A percentile compares a stretch with the other conserved stretches of the same genome.
phyloP scores from a whole-genome alignment of 1,140 invertebrate genomes.

The Habropoda laboriosa region DNA sequence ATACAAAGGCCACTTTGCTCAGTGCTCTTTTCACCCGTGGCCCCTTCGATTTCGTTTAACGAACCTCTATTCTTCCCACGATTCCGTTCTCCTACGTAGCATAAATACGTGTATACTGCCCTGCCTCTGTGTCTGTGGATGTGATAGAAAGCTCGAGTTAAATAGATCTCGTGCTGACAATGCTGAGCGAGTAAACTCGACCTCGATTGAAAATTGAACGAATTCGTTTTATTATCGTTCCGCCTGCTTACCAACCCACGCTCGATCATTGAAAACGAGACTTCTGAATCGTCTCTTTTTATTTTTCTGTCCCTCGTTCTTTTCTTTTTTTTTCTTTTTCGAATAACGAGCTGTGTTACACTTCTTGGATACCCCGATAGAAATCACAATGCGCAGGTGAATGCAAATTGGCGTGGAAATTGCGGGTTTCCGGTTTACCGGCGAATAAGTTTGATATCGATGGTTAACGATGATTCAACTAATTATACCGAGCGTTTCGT shows the following conservation, averaged over 20 bases:
- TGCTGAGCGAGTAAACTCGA: not conserved
- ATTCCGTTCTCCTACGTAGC: no score
- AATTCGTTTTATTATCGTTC: not conserved
- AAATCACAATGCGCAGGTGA: not conserved
- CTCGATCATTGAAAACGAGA: not conserved
- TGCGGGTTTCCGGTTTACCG: not conserved
- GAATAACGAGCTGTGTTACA: not conserved
- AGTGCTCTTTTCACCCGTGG: no score
- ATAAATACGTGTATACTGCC: no score
- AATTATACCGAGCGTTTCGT: not conserved
- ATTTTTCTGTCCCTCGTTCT: no score
- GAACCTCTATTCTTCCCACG: not conserved
- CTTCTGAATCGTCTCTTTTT: no score
- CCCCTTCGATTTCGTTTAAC: constrained; percentile 2
- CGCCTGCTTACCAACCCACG: no score
- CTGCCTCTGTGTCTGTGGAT: no score
- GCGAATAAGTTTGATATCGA: no score
- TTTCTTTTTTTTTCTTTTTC: no score
- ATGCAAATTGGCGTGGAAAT: not conserved
- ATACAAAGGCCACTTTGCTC: not conserved
- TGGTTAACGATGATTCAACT: not conserved
- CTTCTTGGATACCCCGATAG: not conserved
- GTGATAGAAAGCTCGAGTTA: not conserved
- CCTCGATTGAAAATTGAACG: constrained; percentile 17
- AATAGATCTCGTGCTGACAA: constrained; percentile 5